Evolutionary conservation across 2,888 invertebrate species (phyloP).

Genomic region (Petrophora chlorosata): DNA sequence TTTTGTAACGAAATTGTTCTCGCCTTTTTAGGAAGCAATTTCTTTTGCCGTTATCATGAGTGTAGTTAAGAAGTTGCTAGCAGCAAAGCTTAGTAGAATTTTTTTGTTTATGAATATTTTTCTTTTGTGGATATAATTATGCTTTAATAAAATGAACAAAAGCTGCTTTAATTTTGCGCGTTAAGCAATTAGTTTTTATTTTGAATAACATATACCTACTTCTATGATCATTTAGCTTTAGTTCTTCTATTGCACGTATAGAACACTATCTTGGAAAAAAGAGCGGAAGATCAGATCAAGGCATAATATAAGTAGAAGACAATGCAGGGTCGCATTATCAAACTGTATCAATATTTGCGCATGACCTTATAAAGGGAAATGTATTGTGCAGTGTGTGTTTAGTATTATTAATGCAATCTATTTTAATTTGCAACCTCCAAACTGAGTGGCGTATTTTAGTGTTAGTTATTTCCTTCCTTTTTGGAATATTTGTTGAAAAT

Average conservation of each 20-base stretch:
- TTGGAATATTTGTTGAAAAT: too few relatives aligned
- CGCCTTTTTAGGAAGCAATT: background rate
- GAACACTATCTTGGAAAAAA: slow-evolving; percentile 17
- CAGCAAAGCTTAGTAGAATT: too few relatives aligned
- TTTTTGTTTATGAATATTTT: too few relatives aligned
- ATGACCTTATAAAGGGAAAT: slow-evolving; percentile 65
- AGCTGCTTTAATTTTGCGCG: too few relatives aligned
- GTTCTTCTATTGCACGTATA: background rate
- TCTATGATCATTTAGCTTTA: background rate
- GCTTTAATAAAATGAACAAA: too few relatives aligned
- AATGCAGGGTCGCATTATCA: slow-evolving; percentile 72
- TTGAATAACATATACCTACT: background rate
- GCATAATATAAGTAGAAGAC: slow-evolving; percentile 45
- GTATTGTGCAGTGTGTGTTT: slow-evolving; percentile 21
- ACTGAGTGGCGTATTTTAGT: too few relatives aligned
- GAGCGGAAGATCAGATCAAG: slow-evolving; percentile 46
- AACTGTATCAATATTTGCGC: slow-evolving; percentile 60
- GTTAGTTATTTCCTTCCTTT: too few relatives aligned
- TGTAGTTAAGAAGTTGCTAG: too few relatives aligned
- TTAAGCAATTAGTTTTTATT: too few relatives aligned
- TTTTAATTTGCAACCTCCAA: background rate
- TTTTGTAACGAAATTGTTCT: slow-evolving; percentile 18
- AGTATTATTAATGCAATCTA: background rate
- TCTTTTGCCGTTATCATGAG: background rate
- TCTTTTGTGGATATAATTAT: too few relatives aligned